Evolutionary conservation across 2,113 vertebrate species (phyloP), one percentile per base, ranked within the genome.

Genomic region (Onychorhynchus coronatus): DNA sequence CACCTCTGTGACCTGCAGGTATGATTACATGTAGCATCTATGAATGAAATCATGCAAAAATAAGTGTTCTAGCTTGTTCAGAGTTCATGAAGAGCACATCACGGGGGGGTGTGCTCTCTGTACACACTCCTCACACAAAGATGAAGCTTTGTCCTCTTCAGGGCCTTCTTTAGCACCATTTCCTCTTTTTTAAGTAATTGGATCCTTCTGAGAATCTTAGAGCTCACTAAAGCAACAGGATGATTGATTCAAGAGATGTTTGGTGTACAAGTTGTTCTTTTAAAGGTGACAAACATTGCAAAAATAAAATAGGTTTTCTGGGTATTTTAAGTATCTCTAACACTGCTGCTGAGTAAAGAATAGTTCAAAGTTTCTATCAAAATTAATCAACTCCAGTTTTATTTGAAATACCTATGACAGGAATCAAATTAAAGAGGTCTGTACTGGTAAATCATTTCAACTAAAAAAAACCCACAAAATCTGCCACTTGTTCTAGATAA

Each of bases 41-140:
- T 30, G 35, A 74, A 80, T 44, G 23, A 93, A 95, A 73, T 70
- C 50, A 33, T 37, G 30, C 50, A 74, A 88, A 91, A 96, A 49
- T 23, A 53, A n/a, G 12, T 53, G 44, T 58, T 88, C 39, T 56
- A 18, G 21, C 25, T 77, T 14, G 30, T 42, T 70, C 78, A 55
- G 62, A 58, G 46, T 30, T 82, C 46, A 59, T 0, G 1, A 84
- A 75, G 27, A 81, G 44, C 49, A 47, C 23, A 35, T 53, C n/a
- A 37, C 28, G 39, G 47, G 25, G 23, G 24, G 20, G 8, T 94
- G n/a, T 85, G 20, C 30, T 91, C 16, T 74, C 41, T 65, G 14
- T n/a, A 3, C 7, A 4, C 33, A 31, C 11, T 91, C 4, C 35
- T 76, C 23, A 19, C 42, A 52, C 71, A 30, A 19, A 52, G 7